A percentile compares a stretch with the other conserved stretches of the same genome.
These are phyloP conservation scores for Poecilia picta DNA, from an alignment of 2,797 vertebrate genomes.

Conservation along the genomic window DNA sequence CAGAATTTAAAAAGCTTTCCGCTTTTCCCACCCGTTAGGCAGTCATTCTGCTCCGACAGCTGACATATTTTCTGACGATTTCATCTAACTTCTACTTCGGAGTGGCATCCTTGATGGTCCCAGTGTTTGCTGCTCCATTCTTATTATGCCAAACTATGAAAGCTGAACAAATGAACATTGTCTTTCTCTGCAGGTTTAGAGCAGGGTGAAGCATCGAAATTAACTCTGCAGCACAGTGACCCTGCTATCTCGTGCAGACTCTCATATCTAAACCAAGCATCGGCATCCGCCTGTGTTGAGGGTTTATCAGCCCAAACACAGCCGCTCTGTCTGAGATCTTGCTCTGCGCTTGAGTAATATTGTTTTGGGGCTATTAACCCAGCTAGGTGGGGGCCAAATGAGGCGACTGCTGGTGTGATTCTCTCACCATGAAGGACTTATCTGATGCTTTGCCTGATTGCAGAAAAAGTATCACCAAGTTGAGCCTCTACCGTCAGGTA, in stretches of 20 bases:
- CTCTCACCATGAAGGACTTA: slow-evolving; percentile 37
- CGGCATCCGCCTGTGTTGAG: slow-evolving; percentile 9
- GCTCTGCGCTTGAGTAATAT: slow-evolving; percentile 18
- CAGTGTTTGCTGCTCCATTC: neutral
- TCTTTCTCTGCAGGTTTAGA: neutral
- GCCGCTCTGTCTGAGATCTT: slow-evolving; percentile 1
- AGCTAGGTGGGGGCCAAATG: slow-evolving; percentile 41
- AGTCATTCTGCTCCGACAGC: neutral
- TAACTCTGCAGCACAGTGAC: neutral
- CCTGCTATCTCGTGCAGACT: slow-evolving; percentile 9
- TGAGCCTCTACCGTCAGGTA: slow-evolving; percentile 36
- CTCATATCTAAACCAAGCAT: slow-evolving; percentile 16
- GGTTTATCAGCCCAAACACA: slow-evolving; percentile 33
- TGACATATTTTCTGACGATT: slow-evolving; percentile 1
- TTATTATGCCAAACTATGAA: neutral
- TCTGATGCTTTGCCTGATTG: slow-evolving; percentile 40
- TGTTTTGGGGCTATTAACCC: slow-evolving; percentile 46
- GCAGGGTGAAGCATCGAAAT: neutral
- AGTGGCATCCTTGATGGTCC: neutral
- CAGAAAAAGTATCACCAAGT: slow-evolving; percentile 28
- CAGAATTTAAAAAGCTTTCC: slow-evolving; percentile 37
- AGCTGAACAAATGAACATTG: neutral
- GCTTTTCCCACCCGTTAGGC: slow-evolving; percentile 15
- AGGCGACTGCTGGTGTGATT: slow-evolving; percentile 47
- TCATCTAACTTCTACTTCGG: slow-evolving; percentile 1